Conservation (phyloP, 2,797 vertebrate species). For the Huso huso region DNA sequence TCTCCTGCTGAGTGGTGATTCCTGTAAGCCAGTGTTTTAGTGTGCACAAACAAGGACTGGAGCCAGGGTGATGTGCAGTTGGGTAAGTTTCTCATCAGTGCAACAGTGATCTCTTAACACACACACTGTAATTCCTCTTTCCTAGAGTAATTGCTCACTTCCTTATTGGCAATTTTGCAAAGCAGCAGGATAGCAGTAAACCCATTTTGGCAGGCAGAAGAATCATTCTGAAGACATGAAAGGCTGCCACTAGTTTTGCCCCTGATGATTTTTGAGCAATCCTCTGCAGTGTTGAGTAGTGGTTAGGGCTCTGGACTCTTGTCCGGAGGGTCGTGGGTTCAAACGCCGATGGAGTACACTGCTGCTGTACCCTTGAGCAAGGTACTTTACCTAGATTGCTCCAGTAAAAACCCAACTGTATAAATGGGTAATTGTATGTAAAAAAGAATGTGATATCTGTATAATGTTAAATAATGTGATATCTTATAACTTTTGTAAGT, state of each 20-base stretch:
- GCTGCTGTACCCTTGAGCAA: too few species aligned
- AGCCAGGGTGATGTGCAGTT: accelerated
- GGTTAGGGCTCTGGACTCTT: too few species aligned
- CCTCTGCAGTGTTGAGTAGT: conserved; percentile 11
- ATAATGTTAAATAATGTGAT: too few species aligned
- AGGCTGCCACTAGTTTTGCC: conserved; percentile 12
- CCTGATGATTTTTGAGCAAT: conserved; percentile 9
- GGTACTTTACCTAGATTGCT: too few species aligned
- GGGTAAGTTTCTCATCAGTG: conserved; percentile 9
- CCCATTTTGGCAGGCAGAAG: conserved; percentile 1
- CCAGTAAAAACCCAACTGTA: too few species aligned
- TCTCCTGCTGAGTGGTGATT: too few species aligned
- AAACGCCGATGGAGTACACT: too few species aligned
- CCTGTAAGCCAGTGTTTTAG: too few species aligned
- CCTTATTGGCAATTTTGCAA: conserved; percentile 13
- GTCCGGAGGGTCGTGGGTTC: too few species aligned
- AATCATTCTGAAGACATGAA: not conserved
- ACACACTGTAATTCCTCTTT: conserved; percentile 8
- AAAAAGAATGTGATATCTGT: too few species aligned
- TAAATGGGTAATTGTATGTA: too few species aligned
- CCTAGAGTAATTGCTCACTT: conserved; percentile 7
- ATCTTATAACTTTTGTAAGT: too few species aligned
- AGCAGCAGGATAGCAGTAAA: not conserved
- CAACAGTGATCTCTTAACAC: not conserved
- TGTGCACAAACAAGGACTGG: not conserved